Conservation (phyloP, 2,113 vertebrate genomes). For the Cebus imitator region DNA sequence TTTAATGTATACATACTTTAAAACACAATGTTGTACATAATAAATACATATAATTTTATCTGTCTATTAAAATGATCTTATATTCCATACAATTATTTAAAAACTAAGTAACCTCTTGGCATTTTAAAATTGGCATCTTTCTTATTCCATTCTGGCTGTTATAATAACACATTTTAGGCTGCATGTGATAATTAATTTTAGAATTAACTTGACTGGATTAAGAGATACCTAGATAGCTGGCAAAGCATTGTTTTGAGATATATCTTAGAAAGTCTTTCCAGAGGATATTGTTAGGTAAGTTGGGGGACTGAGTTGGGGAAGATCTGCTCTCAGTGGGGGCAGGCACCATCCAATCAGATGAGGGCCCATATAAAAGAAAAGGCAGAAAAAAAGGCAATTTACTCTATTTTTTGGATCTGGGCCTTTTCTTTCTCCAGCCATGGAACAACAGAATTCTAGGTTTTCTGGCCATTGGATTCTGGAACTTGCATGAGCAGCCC, state of each 20-base stretch:
- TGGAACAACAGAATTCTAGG: background rate
- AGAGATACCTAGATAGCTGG: background rate
- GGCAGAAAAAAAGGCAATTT: background rate
- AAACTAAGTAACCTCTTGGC: background rate
- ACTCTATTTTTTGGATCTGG: background rate
- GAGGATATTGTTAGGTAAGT: background rate
- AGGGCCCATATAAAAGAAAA: background rate
- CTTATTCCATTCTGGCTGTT: background rate
- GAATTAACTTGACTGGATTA: background rate
- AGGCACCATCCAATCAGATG: background rate
- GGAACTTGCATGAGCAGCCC: background rate
- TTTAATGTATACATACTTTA: background rate
- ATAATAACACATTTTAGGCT: background rate
- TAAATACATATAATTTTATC: background rate
- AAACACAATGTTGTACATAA: background rate
- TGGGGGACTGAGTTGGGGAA: background rate
- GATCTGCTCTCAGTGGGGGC: background rate
- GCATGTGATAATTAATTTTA: background rate
- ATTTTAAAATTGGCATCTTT: background rate
- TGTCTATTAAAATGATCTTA: background rate
- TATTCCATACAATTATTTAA: background rate
- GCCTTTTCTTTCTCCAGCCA: background rate
- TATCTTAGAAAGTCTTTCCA: background rate
- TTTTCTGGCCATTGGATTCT: background rate
- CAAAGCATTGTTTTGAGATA: background rate